These are phyloP conservation scores for Sipha flava DNA, from an alignment of 1,140 invertebrate genomes.

Conservation along the genomic window DNA sequence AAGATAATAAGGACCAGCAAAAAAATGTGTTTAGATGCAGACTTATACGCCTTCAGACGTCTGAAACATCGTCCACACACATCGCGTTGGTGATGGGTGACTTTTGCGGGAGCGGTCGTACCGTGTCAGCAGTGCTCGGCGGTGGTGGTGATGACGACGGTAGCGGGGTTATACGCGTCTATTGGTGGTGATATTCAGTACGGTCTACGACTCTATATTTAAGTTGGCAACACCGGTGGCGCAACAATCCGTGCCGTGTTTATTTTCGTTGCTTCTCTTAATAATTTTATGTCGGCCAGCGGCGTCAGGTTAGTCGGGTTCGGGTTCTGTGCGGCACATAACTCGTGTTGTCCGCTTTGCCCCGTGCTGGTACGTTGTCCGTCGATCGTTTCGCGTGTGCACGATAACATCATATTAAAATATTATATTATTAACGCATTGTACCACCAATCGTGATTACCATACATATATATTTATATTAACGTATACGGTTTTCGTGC, in stretches of 20 bases:
- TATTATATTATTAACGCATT: no score
- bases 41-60: background rate
- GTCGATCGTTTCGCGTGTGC: background rate
- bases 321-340: background rate
- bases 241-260: background rate
- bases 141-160: no score
- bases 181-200: no score
- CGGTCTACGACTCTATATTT: background rate
- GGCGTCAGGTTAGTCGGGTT: background rate
- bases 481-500: no score
- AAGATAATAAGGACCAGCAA: no score
- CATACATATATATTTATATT: no score
- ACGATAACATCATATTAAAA: no score
- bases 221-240: background rate
- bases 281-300: background rate
- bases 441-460: no score
- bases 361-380: background rate
- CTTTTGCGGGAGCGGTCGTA: no score
- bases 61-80: background rate
- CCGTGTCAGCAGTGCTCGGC: no score
- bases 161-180: no score
- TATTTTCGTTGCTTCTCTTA: constrained; percentile 4
- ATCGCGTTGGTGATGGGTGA: no score
- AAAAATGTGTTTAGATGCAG: background rate
- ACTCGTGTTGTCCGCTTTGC: background rate